phyloP scores from a whole-genome alignment of 2,888 invertebrate genomes.

The Clusia tigrina region DNA sequence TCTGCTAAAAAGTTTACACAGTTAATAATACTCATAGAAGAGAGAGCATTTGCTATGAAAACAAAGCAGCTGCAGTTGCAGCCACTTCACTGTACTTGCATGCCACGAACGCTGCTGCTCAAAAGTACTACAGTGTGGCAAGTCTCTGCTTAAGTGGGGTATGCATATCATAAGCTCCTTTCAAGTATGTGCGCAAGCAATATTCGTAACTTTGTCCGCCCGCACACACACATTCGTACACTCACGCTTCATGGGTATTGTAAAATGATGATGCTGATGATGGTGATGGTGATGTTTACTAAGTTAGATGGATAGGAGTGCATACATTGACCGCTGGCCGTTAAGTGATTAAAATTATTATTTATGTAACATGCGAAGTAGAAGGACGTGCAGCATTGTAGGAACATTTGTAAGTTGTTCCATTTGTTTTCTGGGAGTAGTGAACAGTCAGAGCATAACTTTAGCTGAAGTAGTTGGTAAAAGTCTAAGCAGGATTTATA shows the following conservation, averaged over 20 bases:
- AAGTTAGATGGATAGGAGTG: not conserved
- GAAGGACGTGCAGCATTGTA: too few relatives aligned
- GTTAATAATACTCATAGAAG: slow-evolving; percentile 55
- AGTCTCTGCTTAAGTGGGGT: not conserved
- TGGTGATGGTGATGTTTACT: not conserved
- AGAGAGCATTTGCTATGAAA: slow-evolving; percentile 54
- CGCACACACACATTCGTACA: too few relatives aligned
- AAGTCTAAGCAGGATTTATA: too few relatives aligned
- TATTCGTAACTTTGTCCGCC: not conserved
- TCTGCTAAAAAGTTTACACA: slow-evolving; percentile 45
- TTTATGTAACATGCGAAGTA: too few relatives aligned
- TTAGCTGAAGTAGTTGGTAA: too few relatives aligned
- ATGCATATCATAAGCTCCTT: not conserved
- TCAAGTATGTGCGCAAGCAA: not conserved
- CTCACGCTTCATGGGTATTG: not conserved
- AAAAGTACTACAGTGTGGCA: not conserved
- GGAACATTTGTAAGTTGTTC: too few relatives aligned
- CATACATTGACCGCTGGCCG: not conserved
- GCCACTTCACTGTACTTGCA: not conserved
- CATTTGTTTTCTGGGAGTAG: too few relatives aligned
- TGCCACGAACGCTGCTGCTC: not conserved
- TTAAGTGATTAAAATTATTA: not conserved
- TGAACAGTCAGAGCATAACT: too few relatives aligned
- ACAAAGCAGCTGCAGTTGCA: slow-evolving; percentile 29
- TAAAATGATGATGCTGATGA: not conserved